Evolutionary conservation across 2,888 invertebrate genomes (phyloP), one percentile per base, ranked within the genome.

Genomic region (Gymnoscelis rufifasciata): DNA sequence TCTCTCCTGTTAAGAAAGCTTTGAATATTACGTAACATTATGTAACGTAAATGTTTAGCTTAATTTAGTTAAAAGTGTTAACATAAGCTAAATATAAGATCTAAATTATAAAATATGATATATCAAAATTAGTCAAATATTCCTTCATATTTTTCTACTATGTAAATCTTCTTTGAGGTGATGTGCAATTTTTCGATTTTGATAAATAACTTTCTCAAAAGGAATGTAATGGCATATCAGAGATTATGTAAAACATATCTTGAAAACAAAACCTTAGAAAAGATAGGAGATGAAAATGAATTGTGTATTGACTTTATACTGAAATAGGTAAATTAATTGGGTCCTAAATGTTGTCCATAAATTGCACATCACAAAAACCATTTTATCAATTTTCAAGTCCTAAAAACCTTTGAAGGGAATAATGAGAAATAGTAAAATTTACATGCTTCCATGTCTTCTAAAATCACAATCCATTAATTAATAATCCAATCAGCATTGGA

Each of bases 131-230:
- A 83, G 74, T 74, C 59, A 80, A 77, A 80, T 74, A 76, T 71
- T 74, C 67, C 72, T 71, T 74, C 63, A 75, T 82, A 82, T 82
- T 83, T 83, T 83, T 83, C 82, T 83, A 83, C 76, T 64, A 68
- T 15, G 11, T 35, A 35, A 68, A 65, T 73, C 66, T 71, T 71
- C 57, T 60, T 62, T 59, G 56, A 58, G 43, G 68, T 69, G 66
- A 68, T 76, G 74, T 74, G 76, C 77, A 75, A 72, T 78, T 74
- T 42, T 24, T 36, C 10, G 29, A 27, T 29, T 23, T 43, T 27
- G 26, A 28, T 11, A 36, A 11, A 26, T 14, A 8, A 6, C 15
- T 36, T 33, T 29, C 13, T 7, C 12, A 30, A 24, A 33, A 37
- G 2, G 14, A 38, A 24, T 33, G 19, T 39, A 28, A 31, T 43